Evolutionary conservation across 1,140 invertebrate species (phyloP).

Genomic region (Hyphantria cunea): DNA sequence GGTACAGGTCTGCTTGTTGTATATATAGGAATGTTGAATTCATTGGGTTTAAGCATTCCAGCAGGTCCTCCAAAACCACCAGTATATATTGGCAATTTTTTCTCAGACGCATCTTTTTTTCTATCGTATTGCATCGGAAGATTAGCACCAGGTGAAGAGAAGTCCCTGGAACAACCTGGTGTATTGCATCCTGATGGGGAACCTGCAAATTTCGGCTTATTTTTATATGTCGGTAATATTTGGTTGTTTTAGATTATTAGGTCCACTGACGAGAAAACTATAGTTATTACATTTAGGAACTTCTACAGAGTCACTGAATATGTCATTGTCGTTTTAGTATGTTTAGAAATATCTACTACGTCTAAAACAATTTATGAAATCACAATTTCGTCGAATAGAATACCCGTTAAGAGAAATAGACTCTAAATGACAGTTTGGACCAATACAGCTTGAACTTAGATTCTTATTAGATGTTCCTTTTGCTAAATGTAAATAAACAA

Average conservation of each 20-base stretch:
- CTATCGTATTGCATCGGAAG: background rate
- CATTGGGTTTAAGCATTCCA: conserved; percentile 31
- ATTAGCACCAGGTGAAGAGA: background rate
- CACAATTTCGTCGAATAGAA: too few species aligned
- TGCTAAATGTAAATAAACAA: background rate
- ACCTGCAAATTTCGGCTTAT: background rate
- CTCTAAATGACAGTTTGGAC: conserved; percentile 30
- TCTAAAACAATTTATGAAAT: too few species aligned
- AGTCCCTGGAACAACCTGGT: too few species aligned
- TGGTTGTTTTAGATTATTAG: background rate
- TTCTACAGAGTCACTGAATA: background rate
- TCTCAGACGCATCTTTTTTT: too few species aligned
- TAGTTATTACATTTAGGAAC: conserved; percentile 7
- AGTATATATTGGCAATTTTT: conserved; percentile 32
- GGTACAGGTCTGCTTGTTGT: background rate
- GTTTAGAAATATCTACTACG: background rate
- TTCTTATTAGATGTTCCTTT: background rate
- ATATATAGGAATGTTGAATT: conserved; percentile 8
- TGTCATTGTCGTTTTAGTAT: background rate
- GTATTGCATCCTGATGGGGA: too few species aligned
- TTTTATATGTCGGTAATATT: background rate
- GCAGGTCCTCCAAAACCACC: conserved; percentile 34
- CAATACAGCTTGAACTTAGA: conserved; percentile 17
- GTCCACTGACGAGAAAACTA: background rate
- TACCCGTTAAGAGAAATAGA: background rate